phyloP scores from a whole-genome alignment of 2,888 invertebrate species.

The Eueremaeus valkanovi region DNA sequence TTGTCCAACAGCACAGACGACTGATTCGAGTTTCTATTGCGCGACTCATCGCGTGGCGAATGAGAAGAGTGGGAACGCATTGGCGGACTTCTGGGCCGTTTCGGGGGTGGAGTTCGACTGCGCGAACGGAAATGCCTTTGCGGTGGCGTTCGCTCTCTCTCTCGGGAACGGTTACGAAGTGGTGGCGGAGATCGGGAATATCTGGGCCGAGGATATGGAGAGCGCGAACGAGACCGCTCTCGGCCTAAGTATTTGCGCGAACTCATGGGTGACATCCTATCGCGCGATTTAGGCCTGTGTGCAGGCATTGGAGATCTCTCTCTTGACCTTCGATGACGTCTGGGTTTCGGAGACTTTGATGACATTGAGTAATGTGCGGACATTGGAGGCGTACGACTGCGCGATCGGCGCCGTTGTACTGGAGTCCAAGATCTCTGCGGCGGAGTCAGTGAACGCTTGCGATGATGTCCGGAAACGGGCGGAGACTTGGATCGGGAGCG shows the following conservation, averaged over 20 bases:
- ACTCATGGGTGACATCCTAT: neutral
- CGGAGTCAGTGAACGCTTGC: neutral
- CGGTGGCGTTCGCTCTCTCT: neutral
- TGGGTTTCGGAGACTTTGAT: constrained; percentile 24
- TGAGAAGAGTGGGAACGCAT: neutral
- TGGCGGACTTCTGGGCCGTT: constrained; percentile 13
- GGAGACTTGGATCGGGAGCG: neutral
- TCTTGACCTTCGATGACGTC: neutral
- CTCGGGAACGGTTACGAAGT: neutral
- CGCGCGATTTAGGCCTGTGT: neutral
- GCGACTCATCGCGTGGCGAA: constrained; percentile 1
- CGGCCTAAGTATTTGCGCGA: neutral
- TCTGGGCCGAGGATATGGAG: neutral
- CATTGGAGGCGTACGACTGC: neutral
- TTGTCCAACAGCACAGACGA: constrained; percentile 29
- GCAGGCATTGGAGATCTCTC: constrained; percentile 29
- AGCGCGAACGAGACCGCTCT: constrained; percentile 4
- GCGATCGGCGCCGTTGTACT: neutral
- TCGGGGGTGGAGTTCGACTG: neutral
- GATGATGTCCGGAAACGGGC: neutral
- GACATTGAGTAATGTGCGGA: neutral
- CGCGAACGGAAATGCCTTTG: neutral
- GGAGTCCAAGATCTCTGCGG: neutral
- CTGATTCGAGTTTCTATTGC: neutral
- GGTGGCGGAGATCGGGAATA: constrained; percentile 17